Conservation (phyloP, 2,113 vertebrate genomes). For the Erinaceus europaeus region DNA sequence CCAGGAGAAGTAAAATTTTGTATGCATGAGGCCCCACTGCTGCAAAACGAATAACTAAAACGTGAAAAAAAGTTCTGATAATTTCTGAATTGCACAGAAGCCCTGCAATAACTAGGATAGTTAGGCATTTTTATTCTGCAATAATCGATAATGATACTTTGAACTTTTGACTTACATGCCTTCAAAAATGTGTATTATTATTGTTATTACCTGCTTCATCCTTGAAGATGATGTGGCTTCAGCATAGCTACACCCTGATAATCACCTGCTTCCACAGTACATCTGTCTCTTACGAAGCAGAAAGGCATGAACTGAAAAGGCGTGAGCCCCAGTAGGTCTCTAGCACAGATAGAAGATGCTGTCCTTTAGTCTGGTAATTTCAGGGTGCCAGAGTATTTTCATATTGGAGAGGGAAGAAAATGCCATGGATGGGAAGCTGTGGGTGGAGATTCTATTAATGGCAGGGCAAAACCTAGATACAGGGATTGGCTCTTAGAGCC, state of each 20-base stretch:
- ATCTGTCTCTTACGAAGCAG: background rate
- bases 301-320: background rate
- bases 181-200: too few relatives aligned
- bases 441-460: background rate
- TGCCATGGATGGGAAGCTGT: background rate
- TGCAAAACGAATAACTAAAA: too few relatives aligned
- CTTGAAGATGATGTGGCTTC: background rate
- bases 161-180: background rate
- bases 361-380: slow-evolving; percentile 22
- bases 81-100: background rate
- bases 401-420: slow-evolving; percentile 27
- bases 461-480: slow-evolving; percentile 12
- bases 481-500: background rate
- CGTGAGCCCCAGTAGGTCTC: background rate
- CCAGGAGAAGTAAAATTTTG: too few relatives aligned
- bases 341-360: background rate
- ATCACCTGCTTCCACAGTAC: background rate
- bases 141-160: slow-evolving; percentile 1
- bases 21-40: too few relatives aligned
- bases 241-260: background rate
- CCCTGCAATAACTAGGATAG: background rate
- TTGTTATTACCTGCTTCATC: too few relatives aligned
- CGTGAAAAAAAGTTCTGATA: too few relatives aligned
- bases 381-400: slow-evolving; percentile 22
- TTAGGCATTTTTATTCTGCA: background rate